Evolutionary conservation across 2,113 vertebrate species (phyloP).

Genomic region (Microcebus tavaratra): DNA sequence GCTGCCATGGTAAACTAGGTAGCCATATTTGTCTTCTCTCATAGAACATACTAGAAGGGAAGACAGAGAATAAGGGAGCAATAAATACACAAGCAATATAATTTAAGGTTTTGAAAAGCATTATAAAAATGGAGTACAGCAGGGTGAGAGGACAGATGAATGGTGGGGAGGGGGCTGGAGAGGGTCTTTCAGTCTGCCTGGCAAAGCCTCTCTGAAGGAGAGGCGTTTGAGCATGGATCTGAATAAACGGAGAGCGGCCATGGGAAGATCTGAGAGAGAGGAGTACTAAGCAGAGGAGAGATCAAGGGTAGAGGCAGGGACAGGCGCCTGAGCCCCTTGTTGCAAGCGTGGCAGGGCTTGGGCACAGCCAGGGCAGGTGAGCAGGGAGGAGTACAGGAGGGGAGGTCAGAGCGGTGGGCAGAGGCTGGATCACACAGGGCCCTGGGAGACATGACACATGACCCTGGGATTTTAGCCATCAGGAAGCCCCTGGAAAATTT

Average conservation of each 20-base stretch:
- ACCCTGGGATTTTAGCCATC: neutral
- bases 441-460: neutral
- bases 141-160: neutral
- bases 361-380: rapidly evolving
- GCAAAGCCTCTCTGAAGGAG: neutral
- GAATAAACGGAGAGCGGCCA: neutral
- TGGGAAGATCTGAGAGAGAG: neutral
- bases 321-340: neutral
- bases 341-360: neutral
- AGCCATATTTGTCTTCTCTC: neutral
- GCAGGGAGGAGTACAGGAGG: neutral
- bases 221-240: neutral
- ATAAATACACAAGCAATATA: neutral
- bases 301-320: neutral
- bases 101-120: neutral
- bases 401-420: neutral
- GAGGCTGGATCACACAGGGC: neutral
- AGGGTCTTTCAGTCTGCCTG: neutral
- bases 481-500: neutral
- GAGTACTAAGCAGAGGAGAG: neutral
- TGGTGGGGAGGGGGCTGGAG: neutral
- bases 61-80: neutral
- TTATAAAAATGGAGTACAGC: neutral
- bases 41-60: neutral
- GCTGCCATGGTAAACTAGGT: neutral